Evolutionary conservation across 2,888 invertebrate genomes (phyloP), one percentile per base, ranked within the genome.

Genomic region (Tenthredo notha): DNA sequence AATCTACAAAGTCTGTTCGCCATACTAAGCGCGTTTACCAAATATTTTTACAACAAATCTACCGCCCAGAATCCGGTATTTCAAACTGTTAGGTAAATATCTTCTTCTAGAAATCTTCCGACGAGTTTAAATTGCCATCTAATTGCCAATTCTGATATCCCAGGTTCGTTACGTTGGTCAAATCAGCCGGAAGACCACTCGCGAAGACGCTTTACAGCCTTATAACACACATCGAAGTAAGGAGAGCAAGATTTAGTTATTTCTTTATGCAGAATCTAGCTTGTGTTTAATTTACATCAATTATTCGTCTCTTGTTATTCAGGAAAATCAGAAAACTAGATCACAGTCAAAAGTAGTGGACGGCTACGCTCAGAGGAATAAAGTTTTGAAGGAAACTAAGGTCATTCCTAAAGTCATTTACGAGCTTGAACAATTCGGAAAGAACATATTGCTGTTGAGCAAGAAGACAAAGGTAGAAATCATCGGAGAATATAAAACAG

Each of bases 371-470:
- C 94, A 94, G 85, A 93, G 94, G 82, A 95, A 94, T 85, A 95
- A 94, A 91, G 95, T 96, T 77, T 91, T 95, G 70, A 94, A 94
- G 50, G 95, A 96, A 91, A 96, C 96, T 0, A 95, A 95, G 88
- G 93, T 95, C 29, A 95, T 96, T 88, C 96, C 96, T 10, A 94
- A 95, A 77, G 94, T 96, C 0, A 95, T 96, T 84, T 94, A 95
- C 74, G 96, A 95, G 89, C 95, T 95, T 1, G 96, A 96, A 91
- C 95, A 95, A 89, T 96, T 96, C 90, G 94, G 94, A 88, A 95
- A 95, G 88, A 94, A 94, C 84, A 94, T 96, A 58, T 94, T 95
- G 86, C 89, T 95, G 85, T 94, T 96, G n/a, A 94, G 95, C 0
- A 95, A 94, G 84, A 96, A 95, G 88, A 95, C 95, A 1, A 95